A percentile compares a stretch with the other conserved stretches of the same genome.
Conservation (phyloP, 2,888 invertebrate genomes). For the Spilarctia lutea region DNA sequence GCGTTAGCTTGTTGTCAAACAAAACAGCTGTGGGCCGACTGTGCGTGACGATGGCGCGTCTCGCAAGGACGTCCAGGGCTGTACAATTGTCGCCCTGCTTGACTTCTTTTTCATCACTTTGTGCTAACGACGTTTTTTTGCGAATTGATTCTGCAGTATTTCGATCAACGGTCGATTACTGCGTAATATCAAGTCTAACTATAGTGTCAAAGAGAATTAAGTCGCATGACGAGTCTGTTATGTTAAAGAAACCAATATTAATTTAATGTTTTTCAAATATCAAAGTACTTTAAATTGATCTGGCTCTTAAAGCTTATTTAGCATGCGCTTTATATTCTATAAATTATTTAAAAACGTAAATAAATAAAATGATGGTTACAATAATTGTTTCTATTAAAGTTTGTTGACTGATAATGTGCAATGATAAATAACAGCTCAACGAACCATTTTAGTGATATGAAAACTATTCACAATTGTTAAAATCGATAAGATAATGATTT, state of each 20-base stretch:
- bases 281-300: not conserved
- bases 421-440: constrained; percentile 50
- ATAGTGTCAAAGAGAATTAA: constrained; percentile 1
- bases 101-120: constrained; percentile 56
- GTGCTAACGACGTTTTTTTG: constrained; percentile 48
- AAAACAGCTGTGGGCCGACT: constrained; percentile 69
- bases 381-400: constrained; percentile 45
- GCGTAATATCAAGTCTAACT: constrained; percentile 47
- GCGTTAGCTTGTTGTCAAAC: constrained; percentile 76
- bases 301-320: not conserved
- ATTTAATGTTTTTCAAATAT: not conserved
- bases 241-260: constrained; percentile 4
- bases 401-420: constrained; percentile 60
- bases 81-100: constrained; percentile 53
- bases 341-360: constrained; percentile 2
- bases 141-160: constrained; percentile 53
- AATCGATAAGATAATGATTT: constrained; percentile 52
- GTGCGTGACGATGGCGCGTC: constrained; percentile 73
- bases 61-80: constrained; percentile 71
- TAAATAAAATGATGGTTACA: constrained; percentile 17
- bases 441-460: constrained; percentile 48
- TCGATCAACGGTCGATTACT: constrained; percentile 50
- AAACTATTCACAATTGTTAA: constrained; percentile 53
- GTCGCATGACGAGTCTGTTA: constrained; percentile 2
- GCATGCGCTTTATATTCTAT: not conserved